Conservation (phyloP, 1,140 invertebrate genomes). For the Anastrepha ludens region DNA sequence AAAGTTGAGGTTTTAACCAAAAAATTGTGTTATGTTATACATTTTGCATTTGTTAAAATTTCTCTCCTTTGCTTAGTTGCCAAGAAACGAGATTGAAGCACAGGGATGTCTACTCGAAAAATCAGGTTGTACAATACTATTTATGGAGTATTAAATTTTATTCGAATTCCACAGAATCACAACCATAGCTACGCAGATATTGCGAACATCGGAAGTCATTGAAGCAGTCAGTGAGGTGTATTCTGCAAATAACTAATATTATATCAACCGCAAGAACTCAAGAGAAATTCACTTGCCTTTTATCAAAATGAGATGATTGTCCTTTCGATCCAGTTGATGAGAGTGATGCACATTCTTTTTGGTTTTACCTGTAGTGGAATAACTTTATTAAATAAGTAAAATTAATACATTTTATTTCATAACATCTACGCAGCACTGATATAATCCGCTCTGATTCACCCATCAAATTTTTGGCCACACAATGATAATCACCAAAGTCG, state of each 20-base stretch:
- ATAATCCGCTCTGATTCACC: slow-evolving; percentile 78
- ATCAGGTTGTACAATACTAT: too few relatives aligned
- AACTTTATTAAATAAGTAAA: slow-evolving; percentile 24
- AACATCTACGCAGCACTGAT: slow-evolving; percentile 76
- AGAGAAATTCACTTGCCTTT: slow-evolving; percentile 61
- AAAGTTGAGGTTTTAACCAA: too few relatives aligned
- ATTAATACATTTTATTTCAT: neutral
- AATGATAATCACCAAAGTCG: slow-evolving; percentile 79
- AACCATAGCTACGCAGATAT: neutral
- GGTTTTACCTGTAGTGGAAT: slow-evolving; percentile 65
- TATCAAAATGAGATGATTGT: slow-evolving; percentile 70
- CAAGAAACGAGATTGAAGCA: too few relatives aligned
- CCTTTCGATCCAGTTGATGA: slow-evolving; percentile 65
- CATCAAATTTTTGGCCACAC: slow-evolving; percentile 78
- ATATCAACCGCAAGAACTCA: neutral
- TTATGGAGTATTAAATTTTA: neutral
- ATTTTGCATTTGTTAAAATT: too few relatives aligned
- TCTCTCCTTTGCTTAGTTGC: too few relatives aligned
- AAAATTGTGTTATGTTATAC: too few relatives aligned
- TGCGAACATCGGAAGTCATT: neutral
- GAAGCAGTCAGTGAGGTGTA: neutral
- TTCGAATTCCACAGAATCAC: neutral
- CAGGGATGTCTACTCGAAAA: too few relatives aligned
- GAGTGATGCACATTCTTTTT: slow-evolving; percentile 68
- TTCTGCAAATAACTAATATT: slow-evolving; percentile 27